phyloP scores from a whole-genome alignment of 2,888 invertebrate genomes.

The Callosobruchus maculatus region DNA sequence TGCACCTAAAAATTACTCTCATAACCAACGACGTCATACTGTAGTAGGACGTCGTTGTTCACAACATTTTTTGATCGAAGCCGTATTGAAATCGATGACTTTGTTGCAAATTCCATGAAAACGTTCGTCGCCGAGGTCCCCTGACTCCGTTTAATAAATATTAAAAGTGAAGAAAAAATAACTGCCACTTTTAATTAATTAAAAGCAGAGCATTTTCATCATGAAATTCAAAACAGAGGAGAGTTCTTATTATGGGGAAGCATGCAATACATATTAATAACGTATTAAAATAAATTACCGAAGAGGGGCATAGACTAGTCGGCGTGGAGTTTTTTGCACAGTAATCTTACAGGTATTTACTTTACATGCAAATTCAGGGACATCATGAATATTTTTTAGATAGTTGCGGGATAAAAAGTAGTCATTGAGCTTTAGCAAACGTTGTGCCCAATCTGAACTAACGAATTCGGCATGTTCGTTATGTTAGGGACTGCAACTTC shows the following conservation, averaged over 20 bases:
- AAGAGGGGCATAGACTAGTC: not conserved
- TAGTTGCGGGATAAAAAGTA: too few relatives aligned
- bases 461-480: too few relatives aligned
- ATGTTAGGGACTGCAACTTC: too few relatives aligned
- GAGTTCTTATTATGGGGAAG: conserved; percentile 25
- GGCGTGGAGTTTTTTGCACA: not conserved
- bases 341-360: not conserved
- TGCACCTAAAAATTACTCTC: too few relatives aligned
- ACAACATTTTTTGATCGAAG: too few relatives aligned
- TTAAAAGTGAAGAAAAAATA: conserved; percentile 9
- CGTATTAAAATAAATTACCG: conserved; percentile 27
- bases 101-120: not conserved
- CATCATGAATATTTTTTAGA: too few relatives aligned
- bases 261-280: conserved; percentile 30
- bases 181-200: conserved; percentile 17
- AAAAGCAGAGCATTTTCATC: conserved; percentile 11
- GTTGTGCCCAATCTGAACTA: too few relatives aligned
- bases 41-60: too few relatives aligned
- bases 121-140: not conserved
- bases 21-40: too few relatives aligned
- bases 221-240: conserved; percentile 7
- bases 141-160: not conserved
- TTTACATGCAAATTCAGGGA: too few relatives aligned
- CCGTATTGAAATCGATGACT: not conserved
- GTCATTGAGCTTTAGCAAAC: too few relatives aligned